phyloP scores from a whole-genome alignment of 2,888 invertebrate species.

The Mythimna pallens region DNA sequence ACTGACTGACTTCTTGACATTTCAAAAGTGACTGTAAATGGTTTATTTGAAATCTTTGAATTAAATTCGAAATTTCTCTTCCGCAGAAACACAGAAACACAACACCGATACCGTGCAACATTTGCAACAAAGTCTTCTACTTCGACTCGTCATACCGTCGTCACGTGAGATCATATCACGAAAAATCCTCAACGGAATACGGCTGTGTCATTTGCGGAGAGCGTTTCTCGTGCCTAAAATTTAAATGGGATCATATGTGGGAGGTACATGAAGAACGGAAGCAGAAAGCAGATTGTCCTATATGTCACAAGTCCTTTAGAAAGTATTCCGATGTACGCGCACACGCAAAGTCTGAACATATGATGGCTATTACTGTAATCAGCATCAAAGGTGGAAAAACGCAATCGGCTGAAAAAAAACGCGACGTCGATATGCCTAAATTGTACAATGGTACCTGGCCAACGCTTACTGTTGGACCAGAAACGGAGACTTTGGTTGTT shows the following conservation, averaged over 20 bases:
- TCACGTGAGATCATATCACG: conserved; percentile 60
- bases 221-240: conserved; percentile 51
- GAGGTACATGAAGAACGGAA: conserved; percentile 67
- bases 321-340: conserved; percentile 69
- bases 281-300: conserved; percentile 72
- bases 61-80: neutral
- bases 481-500: conserved; percentile 28
- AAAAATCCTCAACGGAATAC: neutral
- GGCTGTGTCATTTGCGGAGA: conserved; percentile 67
- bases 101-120: conserved; percentile 61
- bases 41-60: too few relatives aligned
- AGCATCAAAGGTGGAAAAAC: neutral
- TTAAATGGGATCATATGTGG: conserved; percentile 80
- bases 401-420: neutral
- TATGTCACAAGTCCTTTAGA: conserved; percentile 70
- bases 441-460: neutral
- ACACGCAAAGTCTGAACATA: conserved; percentile 53
- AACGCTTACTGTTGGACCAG: neutral
- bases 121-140: conserved; percentile 68
- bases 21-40: too few relatives aligned
- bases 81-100: conserved; percentile 66
- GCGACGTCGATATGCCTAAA: too few relatives aligned
- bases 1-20: too few relatives aligned
- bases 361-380: neutral
- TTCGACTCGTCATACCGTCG: conserved; percentile 52